Base-by-base conservation (phyloP, 2,888 invertebrate species). In the Phanerotoma sp. region DNA sequence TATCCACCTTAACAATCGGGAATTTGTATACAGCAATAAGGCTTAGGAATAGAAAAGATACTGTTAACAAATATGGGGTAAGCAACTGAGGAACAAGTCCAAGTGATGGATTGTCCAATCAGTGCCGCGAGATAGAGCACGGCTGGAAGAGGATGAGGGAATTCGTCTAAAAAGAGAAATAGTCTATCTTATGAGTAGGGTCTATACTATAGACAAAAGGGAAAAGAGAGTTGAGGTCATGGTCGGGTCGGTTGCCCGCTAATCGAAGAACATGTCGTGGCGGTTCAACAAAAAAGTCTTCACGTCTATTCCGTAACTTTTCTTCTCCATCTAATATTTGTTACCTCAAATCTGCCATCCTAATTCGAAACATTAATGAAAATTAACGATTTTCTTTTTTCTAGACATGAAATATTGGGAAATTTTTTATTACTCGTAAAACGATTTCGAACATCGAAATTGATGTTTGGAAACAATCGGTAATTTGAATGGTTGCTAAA, bases 91-190 rank as follows among this genome's bases (percentile, higher is more conserved):
- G 44, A 56, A 66, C 61, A 62, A 60, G 73, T 64, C 69, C 70
- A 70, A 71, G 79, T 81, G 82, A 82, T 82, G 81, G 82, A 82
- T 81, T 79, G 80, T 79, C 82, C 82, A 82, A 82, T 82, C 81
- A 80, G 79, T 78, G 78, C 79, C 77, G 76, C 74, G 76, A 77
- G 76, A 77, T 77, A 75, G 74, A 75, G 74, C 72, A 74, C 74
- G 66, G 66, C 66, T n/a, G n/a, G 66, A 63, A 63, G 69, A 68
- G 66, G 57, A 58, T 64, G 64, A 51, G 56, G 60, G 48, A 49
- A 57, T 32, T 25, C 40, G 45, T 58, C 58, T 53, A 52, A 63
- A 61, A 57, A 62, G 54, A 66, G 53, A 49, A 45, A 47, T 33
- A 32, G 33, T 50, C 25, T 54, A 49, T 32, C 54, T 28, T 45